phyloP scores from a whole-genome alignment of 2,888 invertebrate genomes.

The Chaetogeoica ovagalla region DNA sequence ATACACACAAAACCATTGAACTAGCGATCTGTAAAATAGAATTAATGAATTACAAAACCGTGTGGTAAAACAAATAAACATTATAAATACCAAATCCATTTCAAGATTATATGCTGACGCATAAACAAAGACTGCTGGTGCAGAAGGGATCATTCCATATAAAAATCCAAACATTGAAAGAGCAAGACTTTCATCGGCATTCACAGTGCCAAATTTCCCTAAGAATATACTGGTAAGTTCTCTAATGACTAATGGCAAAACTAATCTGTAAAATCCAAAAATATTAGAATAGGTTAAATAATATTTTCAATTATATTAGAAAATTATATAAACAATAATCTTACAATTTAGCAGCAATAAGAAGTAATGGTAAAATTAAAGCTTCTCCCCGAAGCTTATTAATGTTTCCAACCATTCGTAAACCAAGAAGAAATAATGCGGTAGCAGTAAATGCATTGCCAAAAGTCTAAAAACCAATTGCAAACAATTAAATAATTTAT shows the following conservation, averaged over 20 bases:
- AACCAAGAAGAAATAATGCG: constrained; percentile 85
- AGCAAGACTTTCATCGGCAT: constrained; percentile 75
- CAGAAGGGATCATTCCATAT: constrained; percentile 93
- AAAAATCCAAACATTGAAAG: constrained; percentile 91
- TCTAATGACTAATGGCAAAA: constrained; percentile 81
- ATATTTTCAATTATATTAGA: background rate
- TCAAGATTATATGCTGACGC: constrained; percentile 84
- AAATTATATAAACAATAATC: background rate
- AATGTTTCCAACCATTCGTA: constrained; percentile 90
- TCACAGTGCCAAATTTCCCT: constrained; percentile 65
- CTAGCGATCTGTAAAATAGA: constrained; percentile 77
- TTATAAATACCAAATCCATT: constrained; percentile 74
- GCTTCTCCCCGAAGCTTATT: constrained; percentile 76
- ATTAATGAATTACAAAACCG: constrained; percentile 31
- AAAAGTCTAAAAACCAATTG: constrained; percentile 64
- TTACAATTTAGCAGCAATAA: constrained; percentile 88
- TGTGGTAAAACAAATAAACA: constrained; percentile 27
- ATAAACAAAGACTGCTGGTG: constrained; percentile 94
- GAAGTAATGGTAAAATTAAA: constrained; percentile 79
- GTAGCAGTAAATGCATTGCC: constrained; percentile 89
- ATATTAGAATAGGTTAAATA: background rate
- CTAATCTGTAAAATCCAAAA: constrained; percentile 64
- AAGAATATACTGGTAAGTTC: constrained; percentile 77
- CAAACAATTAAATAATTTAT: constrained; percentile 19
- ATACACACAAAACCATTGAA: constrained; percentile 92